Evolutionary conservation across 1,140 invertebrate genomes (phyloP), one percentile per base, ranked within the genome.

Genomic region (Phocides pigmalion): DNA sequence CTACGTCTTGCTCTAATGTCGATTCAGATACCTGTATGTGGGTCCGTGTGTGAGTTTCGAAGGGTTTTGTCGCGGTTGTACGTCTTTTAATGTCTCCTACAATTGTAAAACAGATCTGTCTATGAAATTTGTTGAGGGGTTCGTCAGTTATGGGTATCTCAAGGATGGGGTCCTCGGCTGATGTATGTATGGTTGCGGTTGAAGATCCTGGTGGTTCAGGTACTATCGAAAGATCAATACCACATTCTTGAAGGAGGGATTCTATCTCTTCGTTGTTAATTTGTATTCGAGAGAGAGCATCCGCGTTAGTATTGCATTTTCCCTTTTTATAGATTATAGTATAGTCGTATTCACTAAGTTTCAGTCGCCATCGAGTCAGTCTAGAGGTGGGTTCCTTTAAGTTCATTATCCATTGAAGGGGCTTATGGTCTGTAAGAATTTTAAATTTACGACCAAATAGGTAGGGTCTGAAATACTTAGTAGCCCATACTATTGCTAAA

Each of bases 81-180:
- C 39, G 46, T 66, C 28, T 32, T 51, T 66, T 66, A 14, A 66
- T 66, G 56, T 66, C 64, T 9, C 64, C 56, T 53, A 66, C 56
- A 25, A 66, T 66, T n/a, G 25, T 47, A 20, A 61, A 46, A 11
- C 56, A 61, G n/a, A 66, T 53, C n/a, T 66, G 64, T 44, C 56
- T 53, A n/a, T 53, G 64, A 17, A 66, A 61, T 47, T 66, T 61
- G 14, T 66, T 66, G 6, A 66, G 17, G 3, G 56, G 64, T 54
- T 66, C 49, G 25, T 66, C 39, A n/a, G 47, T 61, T 11, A 66
- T 66, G 0, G 64, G 64, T 19, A 66, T 61, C 9, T 59, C 44
- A 9, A 66, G 46, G 11, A 66, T 58, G 11, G 64, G 64, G 44
- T 66, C 22, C 12, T 66, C 53, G 6, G n/a, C 6, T 32, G 50